Evolutionary conservation across 2,113 vertebrate genomes (phyloP).

Genomic region (Prinia subflava): DNA sequence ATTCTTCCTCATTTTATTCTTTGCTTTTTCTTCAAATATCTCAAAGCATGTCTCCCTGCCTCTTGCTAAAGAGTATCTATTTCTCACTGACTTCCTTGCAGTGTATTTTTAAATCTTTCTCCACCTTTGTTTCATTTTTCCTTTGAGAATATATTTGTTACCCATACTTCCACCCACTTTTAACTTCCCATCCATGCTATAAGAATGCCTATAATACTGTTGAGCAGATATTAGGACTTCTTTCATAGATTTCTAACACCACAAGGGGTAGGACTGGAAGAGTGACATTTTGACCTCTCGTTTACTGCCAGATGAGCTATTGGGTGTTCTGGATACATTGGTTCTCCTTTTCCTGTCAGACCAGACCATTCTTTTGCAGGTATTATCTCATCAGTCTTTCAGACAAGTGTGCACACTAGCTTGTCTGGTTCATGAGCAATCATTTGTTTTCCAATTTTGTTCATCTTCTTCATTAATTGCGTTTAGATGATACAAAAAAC

Average conservation of each 20-base stretch:
- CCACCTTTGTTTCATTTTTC: not conserved
- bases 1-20: not conserved
- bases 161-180: not conserved
- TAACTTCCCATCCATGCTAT: not conserved
- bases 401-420: not conserved
- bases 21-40: not conserved
- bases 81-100: not conserved
- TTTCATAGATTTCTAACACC: slow-evolving; percentile 22
- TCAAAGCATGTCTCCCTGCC: not conserved
- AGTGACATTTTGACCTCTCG: slow-evolving; percentile 57
- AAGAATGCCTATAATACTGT: not conserved
- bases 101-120: not conserved
- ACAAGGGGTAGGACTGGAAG: not conserved
- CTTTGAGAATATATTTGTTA: not conserved
- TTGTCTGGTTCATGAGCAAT: not conserved
- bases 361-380: slow-evolving; percentile 57
- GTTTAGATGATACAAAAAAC: not conserved
- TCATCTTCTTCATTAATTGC: slow-evolving; percentile 22
- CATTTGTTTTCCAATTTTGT: slow-evolving; percentile 28
- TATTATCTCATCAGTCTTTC: slow-evolving; percentile 65
- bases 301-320: slow-evolving; percentile 62
- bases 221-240: not conserved
- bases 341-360: slow-evolving; percentile 63
- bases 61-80: not conserved
- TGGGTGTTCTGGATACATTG: slow-evolving; percentile 55